Evolutionary conservation across 2,797 vertebrate genomes (phyloP), one percentile per base, ranked within the genome.

Genomic region (Mormyrops attenuatus): DNA sequence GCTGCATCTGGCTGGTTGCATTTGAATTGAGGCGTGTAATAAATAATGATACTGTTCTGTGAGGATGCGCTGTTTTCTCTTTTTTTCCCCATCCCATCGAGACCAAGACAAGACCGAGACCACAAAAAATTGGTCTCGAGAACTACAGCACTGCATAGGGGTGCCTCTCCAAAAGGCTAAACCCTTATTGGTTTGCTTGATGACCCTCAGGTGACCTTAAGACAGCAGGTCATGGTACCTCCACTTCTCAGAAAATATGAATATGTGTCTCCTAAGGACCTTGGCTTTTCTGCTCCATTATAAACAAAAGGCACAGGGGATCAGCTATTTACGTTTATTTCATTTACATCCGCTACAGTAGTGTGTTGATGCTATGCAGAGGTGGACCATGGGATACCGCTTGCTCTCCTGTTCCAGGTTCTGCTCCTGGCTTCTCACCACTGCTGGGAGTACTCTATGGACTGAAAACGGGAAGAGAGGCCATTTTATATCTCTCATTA

Each of bases 361-460:
- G 73, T 49, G 2, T 73, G 88, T 34, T 55, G 82, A 41, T 20
- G 11, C 49, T 50, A 13, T 26, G 49, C 49, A 85, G 60, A 41
- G 47, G 47, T 49, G 30, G 1, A 13, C 5, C 20, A 38, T 20
- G 66, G 5, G 80, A 30, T 11, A 26, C 13, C 26, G 41, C 34
- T 26, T 15, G 89, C 80, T 52, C 44, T 17, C 73, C 49, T 30
- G 15, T 11, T 49, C 47, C 57, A 8, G 57, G 34, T 63, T 55
- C 50, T 89, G 30, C 9, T 30, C 44, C 52, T 11, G 41, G 60
- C 2, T 86, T 82, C 38, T 93, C 91, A 94, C 93, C 93, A 94
- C 87, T 93, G 93, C 88, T 94, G 93, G 53, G 89, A 91, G 49
- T 94, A 94, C 90, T 94, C 91, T 63, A 90, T 85, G 86, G 93